Conservation (phyloP, 2,113 vertebrate genomes). For the Rhodinocichla rosea region DNA sequence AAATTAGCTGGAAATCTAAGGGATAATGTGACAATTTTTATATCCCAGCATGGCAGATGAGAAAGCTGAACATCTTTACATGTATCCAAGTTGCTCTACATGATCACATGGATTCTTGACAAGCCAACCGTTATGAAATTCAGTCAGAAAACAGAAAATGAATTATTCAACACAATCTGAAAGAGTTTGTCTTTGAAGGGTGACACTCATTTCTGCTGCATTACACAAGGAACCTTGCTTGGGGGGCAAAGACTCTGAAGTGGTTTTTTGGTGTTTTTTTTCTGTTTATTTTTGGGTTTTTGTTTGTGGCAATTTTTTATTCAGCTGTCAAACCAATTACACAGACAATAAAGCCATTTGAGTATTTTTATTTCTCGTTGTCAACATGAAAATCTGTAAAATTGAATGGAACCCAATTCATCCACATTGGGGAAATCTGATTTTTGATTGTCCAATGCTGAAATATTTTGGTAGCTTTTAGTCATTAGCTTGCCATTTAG, state of each 20-base stretch:
- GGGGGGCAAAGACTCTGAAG: not conserved
- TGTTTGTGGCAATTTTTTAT: not conserved
- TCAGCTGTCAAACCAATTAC: not conserved
- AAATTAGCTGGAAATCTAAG: not conserved
- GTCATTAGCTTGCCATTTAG: not conserved
- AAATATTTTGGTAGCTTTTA: not conserved
- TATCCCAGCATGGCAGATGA: not conserved
- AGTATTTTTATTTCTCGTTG: not conserved
- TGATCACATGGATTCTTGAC: not conserved
- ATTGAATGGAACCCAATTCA: not conserved
- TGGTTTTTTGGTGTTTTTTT: not conserved
- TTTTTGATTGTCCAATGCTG: not conserved
- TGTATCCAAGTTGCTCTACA: not conserved
- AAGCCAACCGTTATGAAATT: conserved; percentile 33
- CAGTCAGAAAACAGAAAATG: conserved; percentile 25
- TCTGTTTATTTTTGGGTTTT: not conserved
- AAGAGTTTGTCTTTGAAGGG: conserved; percentile 2
- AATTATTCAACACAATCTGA: conserved; percentile 54
- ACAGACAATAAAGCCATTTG: not conserved
- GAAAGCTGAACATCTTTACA: conserved; percentile 1
- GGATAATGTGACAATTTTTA: not conserved
- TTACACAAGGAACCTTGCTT: not conserved
- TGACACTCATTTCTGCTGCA: not conserved
- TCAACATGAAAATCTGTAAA: not conserved
- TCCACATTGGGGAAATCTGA: not conserved